Evolutionary conservation across 2,113 vertebrate genomes (phyloP).

Genomic region (Plecotus auritus): DNA sequence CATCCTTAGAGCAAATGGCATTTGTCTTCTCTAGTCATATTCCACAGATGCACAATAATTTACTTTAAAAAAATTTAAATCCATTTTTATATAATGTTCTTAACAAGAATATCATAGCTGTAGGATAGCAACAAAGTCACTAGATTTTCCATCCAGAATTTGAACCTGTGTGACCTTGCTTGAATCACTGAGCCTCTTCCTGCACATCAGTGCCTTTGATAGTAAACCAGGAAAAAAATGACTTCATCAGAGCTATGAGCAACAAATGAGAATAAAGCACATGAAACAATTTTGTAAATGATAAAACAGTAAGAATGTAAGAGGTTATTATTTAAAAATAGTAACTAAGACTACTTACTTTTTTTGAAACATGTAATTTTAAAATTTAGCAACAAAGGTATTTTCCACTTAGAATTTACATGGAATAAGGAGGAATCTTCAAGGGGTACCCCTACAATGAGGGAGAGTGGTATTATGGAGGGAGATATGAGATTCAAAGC

Average conservation of each 20-base stretch:
- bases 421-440: not conserved
- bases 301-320: constrained; percentile 7
- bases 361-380: constrained; percentile 9
- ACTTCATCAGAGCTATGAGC: not conserved
- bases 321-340: not conserved
- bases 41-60: not conserved
- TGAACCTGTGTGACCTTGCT: not conserved
- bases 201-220: not conserved
- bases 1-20: not conserved
- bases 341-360: not conserved
- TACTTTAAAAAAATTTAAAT: not conserved
- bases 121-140: not conserved
- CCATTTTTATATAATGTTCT: not conserved
- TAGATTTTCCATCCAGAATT: not conserved
- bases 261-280: not conserved
- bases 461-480: not conserved
- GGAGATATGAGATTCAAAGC: not conserved
- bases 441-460: not conserved
- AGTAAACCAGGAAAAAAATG: not conserved
- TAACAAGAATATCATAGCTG: not conserved
- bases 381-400: not conserved
- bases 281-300: not conserved
- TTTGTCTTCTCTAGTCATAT: not conserved
- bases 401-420: constrained; percentile 6
- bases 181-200: not conserved